Conservation (phyloP, 2,113 vertebrate genomes). For the Mobula hypostoma region DNA sequence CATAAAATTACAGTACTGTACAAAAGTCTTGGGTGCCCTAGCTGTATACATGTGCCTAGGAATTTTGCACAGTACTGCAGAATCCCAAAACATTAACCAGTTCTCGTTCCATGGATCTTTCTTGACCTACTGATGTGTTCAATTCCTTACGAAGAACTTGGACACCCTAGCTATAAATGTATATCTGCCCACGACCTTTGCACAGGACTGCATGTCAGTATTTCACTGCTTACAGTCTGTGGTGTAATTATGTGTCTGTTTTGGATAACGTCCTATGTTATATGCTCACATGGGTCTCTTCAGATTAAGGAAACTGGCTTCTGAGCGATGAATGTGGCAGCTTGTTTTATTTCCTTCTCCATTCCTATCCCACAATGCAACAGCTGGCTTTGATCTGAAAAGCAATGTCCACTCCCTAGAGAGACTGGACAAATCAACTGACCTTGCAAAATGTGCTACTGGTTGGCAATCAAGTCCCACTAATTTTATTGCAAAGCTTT, state of each 20-base stretch:
- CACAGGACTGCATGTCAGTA: background rate
- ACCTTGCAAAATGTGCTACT: background rate
- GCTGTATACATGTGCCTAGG: too few species aligned
- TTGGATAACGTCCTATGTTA: background rate
- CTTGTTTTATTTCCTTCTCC: background rate
- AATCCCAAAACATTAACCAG: too few species aligned
- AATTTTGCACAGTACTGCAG: too few species aligned
- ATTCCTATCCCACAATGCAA: background rate
- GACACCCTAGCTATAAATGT: too few species aligned
- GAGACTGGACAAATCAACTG: background rate
- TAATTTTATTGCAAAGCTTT: too few species aligned
- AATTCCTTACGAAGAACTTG: too few species aligned
- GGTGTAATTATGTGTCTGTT: background rate
- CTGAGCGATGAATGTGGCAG: background rate
- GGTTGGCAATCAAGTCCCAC: background rate
- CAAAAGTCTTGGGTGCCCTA: too few species aligned
- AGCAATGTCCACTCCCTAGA: background rate
- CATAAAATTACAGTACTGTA: too few species aligned
- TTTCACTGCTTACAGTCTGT: background rate
- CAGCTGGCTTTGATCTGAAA: background rate
- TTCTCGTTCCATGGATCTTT: too few species aligned
- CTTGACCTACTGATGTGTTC: too few species aligned
- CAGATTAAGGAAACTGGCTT: too few species aligned
- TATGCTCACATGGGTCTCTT: background rate
- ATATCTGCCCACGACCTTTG: too few species aligned